Evolutionary conservation across 2,113 vertebrate genomes (phyloP).

Genomic region (Eidolon helvum): DNA sequence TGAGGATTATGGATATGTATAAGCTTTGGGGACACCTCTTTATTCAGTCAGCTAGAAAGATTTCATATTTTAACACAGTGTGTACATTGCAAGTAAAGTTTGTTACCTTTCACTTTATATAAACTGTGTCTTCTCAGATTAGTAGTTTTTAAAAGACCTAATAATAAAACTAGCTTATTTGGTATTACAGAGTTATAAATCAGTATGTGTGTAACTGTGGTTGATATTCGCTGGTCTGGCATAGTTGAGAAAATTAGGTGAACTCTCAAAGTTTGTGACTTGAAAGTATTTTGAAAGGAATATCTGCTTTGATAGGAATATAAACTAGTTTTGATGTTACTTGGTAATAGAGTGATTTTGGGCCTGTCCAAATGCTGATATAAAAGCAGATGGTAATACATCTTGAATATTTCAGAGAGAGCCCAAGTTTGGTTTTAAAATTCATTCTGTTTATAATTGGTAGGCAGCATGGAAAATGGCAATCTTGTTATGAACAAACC

Average conservation of each 20-base stretch:
- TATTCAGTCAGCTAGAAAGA: not conserved
- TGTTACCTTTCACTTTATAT: not conserved
- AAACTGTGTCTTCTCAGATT: not conserved
- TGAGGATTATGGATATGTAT: not conserved
- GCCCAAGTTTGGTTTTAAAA: slow-evolving; percentile 58
- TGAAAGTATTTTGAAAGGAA: not conserved
- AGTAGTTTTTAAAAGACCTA: not conserved
- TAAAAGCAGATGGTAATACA: slow-evolving; percentile 57
- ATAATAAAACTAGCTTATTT: not conserved
- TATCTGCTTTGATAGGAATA: not conserved
- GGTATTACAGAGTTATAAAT: not conserved
- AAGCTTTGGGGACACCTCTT: not conserved
- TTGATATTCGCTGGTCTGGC: not conserved
- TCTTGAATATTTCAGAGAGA: slow-evolving; percentile 61
- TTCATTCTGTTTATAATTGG: slow-evolving; percentile 38
- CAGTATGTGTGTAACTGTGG: not conserved
- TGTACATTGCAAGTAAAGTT: not conserved
- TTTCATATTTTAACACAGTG: not conserved
- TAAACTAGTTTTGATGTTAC: not conserved
- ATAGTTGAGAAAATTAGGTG: not conserved
- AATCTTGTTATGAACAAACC: slow-evolving; percentile 45
- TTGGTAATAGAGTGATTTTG: slow-evolving; percentile 41
- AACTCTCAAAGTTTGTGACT: not conserved
- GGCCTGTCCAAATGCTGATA: slow-evolving; percentile 22
- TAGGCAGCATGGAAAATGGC: slow-evolving; percentile 56